A percentile compares a stretch with the other conserved stretches of the same genome.
Conservation (phyloP, 2,113 vertebrate species). For the Cyphomyrus plagiostoma region DNA sequence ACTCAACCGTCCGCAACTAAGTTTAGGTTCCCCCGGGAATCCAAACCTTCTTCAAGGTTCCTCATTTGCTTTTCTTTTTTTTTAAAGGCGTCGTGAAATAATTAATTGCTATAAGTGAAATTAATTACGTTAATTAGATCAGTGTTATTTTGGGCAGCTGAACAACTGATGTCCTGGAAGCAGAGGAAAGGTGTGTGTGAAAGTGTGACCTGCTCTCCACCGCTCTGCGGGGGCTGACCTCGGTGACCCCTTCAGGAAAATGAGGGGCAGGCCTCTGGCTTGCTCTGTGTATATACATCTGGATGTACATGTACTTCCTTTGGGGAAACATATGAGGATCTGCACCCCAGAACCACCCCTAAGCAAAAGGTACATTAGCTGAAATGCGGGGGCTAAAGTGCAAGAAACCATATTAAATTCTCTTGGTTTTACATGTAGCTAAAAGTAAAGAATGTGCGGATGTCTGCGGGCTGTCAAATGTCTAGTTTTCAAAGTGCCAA, state of each 20-base stretch:
- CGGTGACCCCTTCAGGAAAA: not conserved
- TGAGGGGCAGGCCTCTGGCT: not conserved
- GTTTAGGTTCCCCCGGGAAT: conserved; percentile 58
- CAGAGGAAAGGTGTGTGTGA: conserved; percentile 28
- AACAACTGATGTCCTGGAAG: conserved; percentile 32
- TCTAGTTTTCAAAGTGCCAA: not conserved
- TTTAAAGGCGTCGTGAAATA: conserved; percentile 60
- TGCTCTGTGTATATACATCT: not conserved
- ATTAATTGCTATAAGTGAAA: conserved; percentile 77
- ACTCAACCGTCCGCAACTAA: conserved; percentile 37
- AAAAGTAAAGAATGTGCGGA: not conserved
- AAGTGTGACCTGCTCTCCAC: conserved; percentile 13
- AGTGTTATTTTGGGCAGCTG: conserved; percentile 62
- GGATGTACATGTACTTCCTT: not conserved
- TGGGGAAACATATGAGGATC: not conserved
- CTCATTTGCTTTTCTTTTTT: conserved; percentile 34
- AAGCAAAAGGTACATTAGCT: not conserved
- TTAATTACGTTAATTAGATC: conserved; percentile 74
- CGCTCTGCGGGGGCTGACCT: conserved; percentile 40
- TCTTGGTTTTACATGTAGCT: not conserved
- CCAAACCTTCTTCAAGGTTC: conserved; percentile 52
- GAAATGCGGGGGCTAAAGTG: not conserved
- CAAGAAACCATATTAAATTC: not conserved
- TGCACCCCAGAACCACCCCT: not conserved
- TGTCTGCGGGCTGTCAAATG: not conserved